These are phyloP conservation scores for Pristionchus exspectatus DNA, from an alignment of 2,888 invertebrate species.

Conservation along the genomic window DNA sequence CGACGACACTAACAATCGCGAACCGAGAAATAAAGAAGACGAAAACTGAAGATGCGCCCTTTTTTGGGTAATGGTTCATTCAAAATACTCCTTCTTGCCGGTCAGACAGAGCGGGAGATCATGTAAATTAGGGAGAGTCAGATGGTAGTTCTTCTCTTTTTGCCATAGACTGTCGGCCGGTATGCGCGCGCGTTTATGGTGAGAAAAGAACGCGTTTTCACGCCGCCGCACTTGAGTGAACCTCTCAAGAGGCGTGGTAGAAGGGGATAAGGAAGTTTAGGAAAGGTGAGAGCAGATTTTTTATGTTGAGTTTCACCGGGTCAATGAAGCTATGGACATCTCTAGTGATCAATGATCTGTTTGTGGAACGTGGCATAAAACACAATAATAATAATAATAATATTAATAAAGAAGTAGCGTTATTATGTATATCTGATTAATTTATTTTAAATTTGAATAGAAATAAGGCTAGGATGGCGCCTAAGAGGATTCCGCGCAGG, in stretches of 20 bases:
- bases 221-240: constrained; percentile 23
- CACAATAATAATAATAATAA: too few relatives aligned
- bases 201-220: constrained; percentile 49
- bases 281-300: background rate
- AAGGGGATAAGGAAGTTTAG: background rate
- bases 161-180: background rate
- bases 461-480: too few relatives aligned
- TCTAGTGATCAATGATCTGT: too few relatives aligned
- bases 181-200: background rate
- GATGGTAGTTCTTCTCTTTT: background rate
- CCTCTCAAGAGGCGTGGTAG: constrained; percentile 4
- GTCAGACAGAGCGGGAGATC: background rate
- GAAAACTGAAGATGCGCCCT: background rate
- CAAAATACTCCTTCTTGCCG: background rate
- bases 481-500: too few relatives aligned
- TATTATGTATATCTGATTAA: too few relatives aligned
- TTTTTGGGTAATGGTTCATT: background rate
- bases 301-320: too few relatives aligned
- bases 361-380: too few relatives aligned
- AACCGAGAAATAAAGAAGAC: background rate
- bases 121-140: background rate
- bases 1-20: background rate
- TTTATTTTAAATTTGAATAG: too few relatives aligned
- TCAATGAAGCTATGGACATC: too few relatives aligned
- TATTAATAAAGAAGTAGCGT: too few relatives aligned